Evolutionary conservation across 2,888 invertebrate species (phyloP), one percentile per base, ranked within the genome.

Genomic region (Exocentrus adspersus): DNA sequence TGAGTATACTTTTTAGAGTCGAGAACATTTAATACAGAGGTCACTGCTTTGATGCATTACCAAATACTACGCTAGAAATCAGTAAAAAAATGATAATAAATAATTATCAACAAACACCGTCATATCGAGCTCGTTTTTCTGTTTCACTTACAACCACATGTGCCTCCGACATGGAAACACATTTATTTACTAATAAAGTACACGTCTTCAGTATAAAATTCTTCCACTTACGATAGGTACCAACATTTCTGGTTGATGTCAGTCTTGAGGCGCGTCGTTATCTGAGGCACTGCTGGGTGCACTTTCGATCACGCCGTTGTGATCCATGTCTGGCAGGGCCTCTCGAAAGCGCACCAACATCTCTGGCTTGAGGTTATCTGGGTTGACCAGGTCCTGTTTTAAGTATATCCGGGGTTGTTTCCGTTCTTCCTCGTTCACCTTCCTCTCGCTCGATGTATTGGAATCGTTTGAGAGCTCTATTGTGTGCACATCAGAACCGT

Each of bases 61-160:
- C 75, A 74, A 80, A 77, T 50, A 59, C 59, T 59, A 59, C 42
- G 59, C 59, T 59, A 59, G 20, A 59, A 51, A 59, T 17, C 37
- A 48, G 48, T 62, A 50, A 51, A 54, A 45, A 72, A 68, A 67
- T 69, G 69, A 76, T 67, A 76, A 78, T 73, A 75, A 78, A 79
- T 77, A 75, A 80, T 77, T 77, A 81, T 81, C 81, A 82, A 82
- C 81, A 82, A 81, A 81, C 79, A 81, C 81, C 80, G 82, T 82
- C 81, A 81, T 74, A 64, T 80, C 77, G 79, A 79, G 77, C 77
- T 80, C 77, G 73, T 74, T 57, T 57, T 71, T n/a, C 14, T 37
- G 37, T 73, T 71, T 70, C 71, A 72, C 72, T 75, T 75, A 77
- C 77, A 77, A 77, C 77, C 77, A 70, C 64, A 50, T 46, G 52